Evolutionary conservation across 2,113 vertebrate species (phyloP), one percentile per base, ranked within the genome.

Genomic region (Pangasianodon gigas): DNA sequence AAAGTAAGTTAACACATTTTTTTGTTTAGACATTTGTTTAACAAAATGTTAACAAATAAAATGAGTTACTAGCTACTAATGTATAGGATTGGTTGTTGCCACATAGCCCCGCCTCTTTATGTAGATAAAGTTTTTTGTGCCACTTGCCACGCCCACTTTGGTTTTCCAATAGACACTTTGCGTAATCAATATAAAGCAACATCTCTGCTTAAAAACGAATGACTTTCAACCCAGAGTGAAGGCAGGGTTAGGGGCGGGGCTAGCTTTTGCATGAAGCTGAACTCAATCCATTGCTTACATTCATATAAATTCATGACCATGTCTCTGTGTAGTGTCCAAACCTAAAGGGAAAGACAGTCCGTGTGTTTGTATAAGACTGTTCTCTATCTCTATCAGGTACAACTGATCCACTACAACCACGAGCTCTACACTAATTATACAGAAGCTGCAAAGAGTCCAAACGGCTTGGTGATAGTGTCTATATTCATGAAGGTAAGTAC

Each of bases 341-440:
- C 18, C 18, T 21, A 0, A 6, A 24, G 44, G 48, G 8, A 79
- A 48, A 48, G 44, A 44, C 3, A 77, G 41, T 4, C n/a, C 32
- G 9, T 9, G 19, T 79, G 77, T 52, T 52, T 81, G 14, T 41
- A 21, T 83, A 24, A 58, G 1, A 58, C 32, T 58, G 11, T 75
- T 29, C 37, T 86, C 2, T 54, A 16, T 51, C 44, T 71, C 69
- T 26, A 13, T 29, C 92, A 99, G 98, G 98, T 98, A 92, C 98
- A 99, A n/a, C 96, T 99, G 93, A 99, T 99, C 95, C 98, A 99
- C 95, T 99, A 99, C 94, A 99, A 99, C 95, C 98, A 99, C 0
- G 98, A 99, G 94, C 95, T 99, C 90, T 99, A 99, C 89, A 98
- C 97, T 92, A 99, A 99, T 88, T 96, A 98, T 91, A 99, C 98